Evolutionary conservation across 2,113 vertebrate genomes (phyloP).

Genomic region (Nesogale talazaci): DNA sequence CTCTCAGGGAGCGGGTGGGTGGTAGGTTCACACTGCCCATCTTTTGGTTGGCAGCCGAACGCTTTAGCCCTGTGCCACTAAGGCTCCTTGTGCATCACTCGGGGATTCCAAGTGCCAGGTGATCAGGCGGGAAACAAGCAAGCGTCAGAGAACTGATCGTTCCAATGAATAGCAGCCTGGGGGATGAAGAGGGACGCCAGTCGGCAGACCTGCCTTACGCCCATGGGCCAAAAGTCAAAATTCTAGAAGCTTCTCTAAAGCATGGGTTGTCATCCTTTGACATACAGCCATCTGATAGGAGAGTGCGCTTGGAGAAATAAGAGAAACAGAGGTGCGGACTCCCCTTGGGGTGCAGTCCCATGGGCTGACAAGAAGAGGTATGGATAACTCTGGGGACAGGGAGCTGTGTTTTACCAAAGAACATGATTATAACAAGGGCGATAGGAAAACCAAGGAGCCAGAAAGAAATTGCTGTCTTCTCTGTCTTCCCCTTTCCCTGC

Average conservation of each 20-base stretch:
- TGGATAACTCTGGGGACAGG: slow-evolving; percentile 37
- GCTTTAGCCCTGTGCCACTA: neutral
- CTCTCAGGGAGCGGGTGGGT: neutral
- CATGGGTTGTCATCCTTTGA: neutral
- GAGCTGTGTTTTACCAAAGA: slow-evolving; percentile 58
- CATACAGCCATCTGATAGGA: neutral
- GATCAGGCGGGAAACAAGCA: neutral
- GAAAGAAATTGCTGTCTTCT: slow-evolving; percentile 39
- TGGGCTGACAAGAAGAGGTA: neutral
- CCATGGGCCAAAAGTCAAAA: neutral
- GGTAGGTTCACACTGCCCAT: neutral
- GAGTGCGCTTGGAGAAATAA: neutral
- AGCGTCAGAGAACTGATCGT: neutral
- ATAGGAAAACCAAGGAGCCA: slow-evolving; percentile 42
- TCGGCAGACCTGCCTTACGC: neutral
- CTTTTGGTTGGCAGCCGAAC: neutral
- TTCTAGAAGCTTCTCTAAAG: neutral
- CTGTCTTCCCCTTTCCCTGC: neutral
- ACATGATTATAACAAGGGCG: slow-evolving; percentile 39
- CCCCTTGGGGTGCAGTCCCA: neutral
- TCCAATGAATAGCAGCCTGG: neutral
- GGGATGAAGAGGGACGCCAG: neutral
- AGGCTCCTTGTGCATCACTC: neutral
- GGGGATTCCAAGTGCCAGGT: neutral
- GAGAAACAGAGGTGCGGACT: neutral